phyloP scores from a whole-genome alignment of 2,797 vertebrate species.

The Microctenopoma lineatum region DNA sequence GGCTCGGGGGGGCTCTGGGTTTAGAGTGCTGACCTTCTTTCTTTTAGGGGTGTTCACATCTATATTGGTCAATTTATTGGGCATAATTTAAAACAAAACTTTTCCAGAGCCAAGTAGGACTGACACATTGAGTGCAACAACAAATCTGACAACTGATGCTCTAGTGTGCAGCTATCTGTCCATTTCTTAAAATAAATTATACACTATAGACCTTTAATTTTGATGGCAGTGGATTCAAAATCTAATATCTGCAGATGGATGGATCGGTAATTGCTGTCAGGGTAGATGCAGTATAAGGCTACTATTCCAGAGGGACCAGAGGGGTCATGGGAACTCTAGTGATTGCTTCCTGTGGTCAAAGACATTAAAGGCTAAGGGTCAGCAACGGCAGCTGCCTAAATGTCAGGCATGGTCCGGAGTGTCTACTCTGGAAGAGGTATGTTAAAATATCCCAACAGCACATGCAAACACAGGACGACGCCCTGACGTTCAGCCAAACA shows the following conservation, averaged over 20 bases:
- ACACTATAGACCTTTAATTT: not conserved
- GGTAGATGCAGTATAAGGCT: slow-evolving; percentile 19
- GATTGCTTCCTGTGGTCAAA: slow-evolving; percentile 62
- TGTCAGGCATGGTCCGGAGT: slow-evolving; percentile 9
- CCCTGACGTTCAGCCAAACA: slow-evolving; percentile 19
- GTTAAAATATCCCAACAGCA: slow-evolving; percentile 1
- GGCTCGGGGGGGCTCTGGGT: no score
- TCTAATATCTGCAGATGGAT: slow-evolving; percentile 25
- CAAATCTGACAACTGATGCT: no score
- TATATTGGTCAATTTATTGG: not conserved
- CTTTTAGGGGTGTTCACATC: not conserved
- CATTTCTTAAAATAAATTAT: not conserved
- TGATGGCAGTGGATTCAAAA: slow-evolving; percentile 4
- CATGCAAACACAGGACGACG: not conserved
- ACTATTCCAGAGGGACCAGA: slow-evolving; percentile 33
- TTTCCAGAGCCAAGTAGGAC: not conserved
- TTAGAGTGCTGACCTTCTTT: not conserved
- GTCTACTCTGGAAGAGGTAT: slow-evolving; percentile 10
- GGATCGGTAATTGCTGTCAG: slow-evolving; percentile 27
- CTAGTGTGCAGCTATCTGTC: no score
- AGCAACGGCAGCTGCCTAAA: slow-evolving; percentile 39
- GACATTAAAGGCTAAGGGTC: slow-evolving; percentile 48
- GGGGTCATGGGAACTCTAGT: slow-evolving; percentile 51
- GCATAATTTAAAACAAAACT: not conserved
- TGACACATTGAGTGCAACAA: not conserved